Evolutionary conservation across 2,888 invertebrate species (phyloP).

Genomic region (Tetragonula carbonaria): DNA sequence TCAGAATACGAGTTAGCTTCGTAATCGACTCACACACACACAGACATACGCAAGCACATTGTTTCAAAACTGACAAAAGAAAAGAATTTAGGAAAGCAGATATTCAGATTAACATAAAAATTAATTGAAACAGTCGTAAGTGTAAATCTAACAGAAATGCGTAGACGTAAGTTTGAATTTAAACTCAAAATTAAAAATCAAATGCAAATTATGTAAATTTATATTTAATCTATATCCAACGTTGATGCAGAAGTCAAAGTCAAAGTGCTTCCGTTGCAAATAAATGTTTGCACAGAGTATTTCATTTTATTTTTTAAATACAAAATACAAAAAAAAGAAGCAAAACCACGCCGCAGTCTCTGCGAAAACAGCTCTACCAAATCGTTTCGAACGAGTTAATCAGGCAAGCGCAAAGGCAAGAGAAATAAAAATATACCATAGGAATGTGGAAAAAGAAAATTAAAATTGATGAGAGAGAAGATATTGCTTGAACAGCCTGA

Average conservation of each 20-base stretch:
- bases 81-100: background rate
- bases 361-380: background rate
- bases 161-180: background rate
- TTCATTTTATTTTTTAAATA: background rate
- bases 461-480: background rate
- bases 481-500: background rate
- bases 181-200: too few relatives aligned
- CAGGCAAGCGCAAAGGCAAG: background rate
- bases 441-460: constrained; percentile 1
- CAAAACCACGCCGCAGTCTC: background rate
- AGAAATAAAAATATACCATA: background rate
- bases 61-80: background rate
- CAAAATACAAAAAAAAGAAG: background rate
- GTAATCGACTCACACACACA: background rate
- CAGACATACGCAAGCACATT: background rate
- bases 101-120: background rate
- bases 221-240: too few relatives aligned
- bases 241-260: too few relatives aligned
- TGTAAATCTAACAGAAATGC: background rate
- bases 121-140: background rate
- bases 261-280: too few relatives aligned
- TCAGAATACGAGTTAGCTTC: too few relatives aligned
- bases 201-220: too few relatives aligned
- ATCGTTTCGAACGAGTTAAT: background rate
- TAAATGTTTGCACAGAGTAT: background rate